These are phyloP conservation scores for Stigmatopora argus DNA, from an alignment of 2,113 vertebrate species.

Conservation along the genomic window DNA sequence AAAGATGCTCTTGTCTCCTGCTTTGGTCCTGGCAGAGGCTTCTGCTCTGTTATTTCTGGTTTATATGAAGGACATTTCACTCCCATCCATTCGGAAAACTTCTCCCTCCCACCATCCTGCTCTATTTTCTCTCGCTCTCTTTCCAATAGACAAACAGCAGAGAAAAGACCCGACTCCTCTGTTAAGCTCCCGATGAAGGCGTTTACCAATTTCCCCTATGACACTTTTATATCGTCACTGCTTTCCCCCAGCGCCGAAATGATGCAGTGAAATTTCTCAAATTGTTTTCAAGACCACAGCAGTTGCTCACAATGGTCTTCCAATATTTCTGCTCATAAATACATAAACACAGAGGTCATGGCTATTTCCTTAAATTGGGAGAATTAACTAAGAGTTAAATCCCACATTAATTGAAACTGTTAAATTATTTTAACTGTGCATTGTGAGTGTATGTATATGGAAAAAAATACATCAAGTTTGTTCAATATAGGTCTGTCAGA, in stretches of 20 bases:
- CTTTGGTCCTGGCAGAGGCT: slow-evolving; percentile 24
- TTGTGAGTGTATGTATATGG: too few relatives aligned
- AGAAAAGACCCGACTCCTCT: not conserved
- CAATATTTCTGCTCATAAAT: not conserved
- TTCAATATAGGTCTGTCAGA: too few relatives aligned
- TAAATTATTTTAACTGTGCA: too few relatives aligned
- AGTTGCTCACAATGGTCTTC: not conserved
- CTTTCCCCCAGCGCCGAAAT: not conserved
- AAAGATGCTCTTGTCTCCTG: not conserved
- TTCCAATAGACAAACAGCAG: not conserved
- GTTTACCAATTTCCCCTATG: slow-evolving; percentile 3
- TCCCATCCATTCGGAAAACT: slow-evolving; percentile 39
- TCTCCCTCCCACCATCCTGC: slow-evolving; percentile 37
- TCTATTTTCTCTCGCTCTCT: slow-evolving; percentile 19
- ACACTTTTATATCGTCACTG: not conserved
- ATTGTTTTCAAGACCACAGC: not conserved
- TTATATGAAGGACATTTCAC: slow-evolving; percentile 67
- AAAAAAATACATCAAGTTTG: too few relatives aligned
- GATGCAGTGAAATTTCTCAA: not conserved
- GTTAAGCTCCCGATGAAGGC: slow-evolving; percentile 7
- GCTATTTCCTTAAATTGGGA: not conserved
- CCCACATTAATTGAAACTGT: too few relatives aligned
- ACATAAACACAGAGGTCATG: slow-evolving; percentile 1
- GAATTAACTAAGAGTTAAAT: too few relatives aligned
- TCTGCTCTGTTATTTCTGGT: slow-evolving; percentile 52